These are phyloP conservation scores for Drosophila melanica DNA, from an alignment of 1,140 invertebrate genomes.

Conservation along the genomic window DNA sequence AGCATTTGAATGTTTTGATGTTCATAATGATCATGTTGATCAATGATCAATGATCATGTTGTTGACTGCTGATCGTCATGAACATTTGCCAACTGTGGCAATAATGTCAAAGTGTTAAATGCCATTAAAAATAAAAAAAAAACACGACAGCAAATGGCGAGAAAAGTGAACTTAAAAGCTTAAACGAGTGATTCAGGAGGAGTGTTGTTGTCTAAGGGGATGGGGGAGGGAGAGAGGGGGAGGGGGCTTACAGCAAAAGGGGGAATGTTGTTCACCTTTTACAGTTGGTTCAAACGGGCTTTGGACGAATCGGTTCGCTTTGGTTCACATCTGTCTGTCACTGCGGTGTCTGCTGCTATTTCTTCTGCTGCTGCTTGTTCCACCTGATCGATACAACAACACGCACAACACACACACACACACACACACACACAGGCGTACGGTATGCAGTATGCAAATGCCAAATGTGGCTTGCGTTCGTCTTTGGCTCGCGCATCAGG, in stretches of 20 bases:
- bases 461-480: constrained; percentile 59
- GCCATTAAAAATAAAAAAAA: constrained; percentile 37
- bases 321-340: constrained; percentile 58
- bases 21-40: constrained; percentile 16
- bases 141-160: constrained; percentile 13
- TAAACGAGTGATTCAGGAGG: constrained; percentile 1
- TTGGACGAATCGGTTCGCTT: constrained; percentile 12
- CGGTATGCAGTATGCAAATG: constrained; percentile 68
- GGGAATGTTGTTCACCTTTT: constrained; percentile 77
- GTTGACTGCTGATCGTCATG: constrained; percentile 11
- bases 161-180: constrained; percentile 33
- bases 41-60: constrained; percentile 14
- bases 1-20: constrained; percentile 1
- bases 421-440: constrained; percentile 14
- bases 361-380: constrained; percentile 45
- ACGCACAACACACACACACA: constrained; percentile 14
- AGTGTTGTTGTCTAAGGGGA: neutral
- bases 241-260: constrained; percentile 11
- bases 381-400: constrained; percentile 56
- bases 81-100: constrained; percentile 34
- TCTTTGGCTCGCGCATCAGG: too few species aligned
- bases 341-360: constrained; percentile 28
- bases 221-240: neutral
- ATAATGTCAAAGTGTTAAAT: constrained; percentile 78
- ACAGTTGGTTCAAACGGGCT: constrained; percentile 29